Percentiles rank a stretch among this genome's conserved stretches.
These are phyloP conservation scores for Strigamia crassipes DNA, from an alignment of 2,888 invertebrate species.

Conservation along the genomic window DNA sequence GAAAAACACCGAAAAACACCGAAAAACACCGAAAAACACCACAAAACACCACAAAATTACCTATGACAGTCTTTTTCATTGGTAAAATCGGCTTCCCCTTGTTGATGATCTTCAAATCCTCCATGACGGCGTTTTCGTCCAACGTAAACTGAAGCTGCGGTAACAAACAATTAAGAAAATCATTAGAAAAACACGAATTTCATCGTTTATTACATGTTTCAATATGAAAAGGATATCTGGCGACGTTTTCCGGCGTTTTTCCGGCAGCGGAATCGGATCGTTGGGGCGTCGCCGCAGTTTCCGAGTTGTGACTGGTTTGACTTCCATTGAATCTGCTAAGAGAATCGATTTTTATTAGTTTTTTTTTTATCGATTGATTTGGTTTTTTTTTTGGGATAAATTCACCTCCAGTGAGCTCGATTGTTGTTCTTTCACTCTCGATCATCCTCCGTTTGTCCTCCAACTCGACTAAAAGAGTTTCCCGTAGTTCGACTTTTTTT, in stretches of 20 bases:
- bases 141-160: constrained; percentile 84
- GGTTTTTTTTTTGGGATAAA: background rate
- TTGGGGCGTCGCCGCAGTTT: constrained; percentile 90
- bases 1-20: no score
- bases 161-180: constrained; percentile 56
- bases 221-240: constrained; percentile 60
- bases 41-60: no score
- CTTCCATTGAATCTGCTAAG: constrained; percentile 59
- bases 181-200: constrained; percentile 29
- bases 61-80: constrained; percentile 10
- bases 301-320: constrained; percentile 92
- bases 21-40: no score
- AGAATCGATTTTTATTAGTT: background rate
- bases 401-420: constrained; percentile 82
- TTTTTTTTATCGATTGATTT: background rate
- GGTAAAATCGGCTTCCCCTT: constrained; percentile 51
- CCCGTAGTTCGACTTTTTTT: constrained; percentile 86
- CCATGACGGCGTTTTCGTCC: constrained; percentile 86
- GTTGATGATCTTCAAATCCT: constrained; percentile 79
- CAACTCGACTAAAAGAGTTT: constrained; percentile 85
- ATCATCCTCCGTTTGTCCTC: constrained; percentile 90
- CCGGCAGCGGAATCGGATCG: constrained; percentile 85
- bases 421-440: constrained; percentile 81
- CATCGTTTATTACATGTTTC: background rate
- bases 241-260: constrained; percentile 78